Conservation (phyloP, 2,113 vertebrate genomes). For the Cephalopterus ornatus region DNA sequence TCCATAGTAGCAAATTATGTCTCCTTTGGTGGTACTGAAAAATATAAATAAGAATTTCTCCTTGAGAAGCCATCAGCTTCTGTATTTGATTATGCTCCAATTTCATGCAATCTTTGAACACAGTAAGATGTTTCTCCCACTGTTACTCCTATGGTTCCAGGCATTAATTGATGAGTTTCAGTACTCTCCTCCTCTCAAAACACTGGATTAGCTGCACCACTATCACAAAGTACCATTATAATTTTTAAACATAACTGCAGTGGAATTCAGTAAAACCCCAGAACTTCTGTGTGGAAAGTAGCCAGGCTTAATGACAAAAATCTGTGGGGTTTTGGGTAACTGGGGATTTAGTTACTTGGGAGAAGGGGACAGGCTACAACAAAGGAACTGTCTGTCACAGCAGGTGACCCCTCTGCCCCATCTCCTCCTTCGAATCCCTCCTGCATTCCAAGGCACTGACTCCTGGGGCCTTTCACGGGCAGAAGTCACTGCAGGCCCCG, state of each 20-base stretch:
- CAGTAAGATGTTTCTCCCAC: constrained; percentile 1
- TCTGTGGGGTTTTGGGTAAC: background rate
- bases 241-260: background rate
- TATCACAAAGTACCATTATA: background rate
- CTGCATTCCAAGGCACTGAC: background rate
- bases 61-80: constrained; percentile 44
- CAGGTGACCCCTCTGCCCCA: background rate
- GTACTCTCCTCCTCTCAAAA: background rate
- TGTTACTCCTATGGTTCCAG: background rate
- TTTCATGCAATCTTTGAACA: constrained; percentile 3
- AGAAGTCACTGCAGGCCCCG: background rate
- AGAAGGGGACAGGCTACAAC: background rate
- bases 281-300: background rate
- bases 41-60: constrained; percentile 49
- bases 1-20: constrained; percentile 96
- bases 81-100: constrained; percentile 38
- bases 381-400: background rate
- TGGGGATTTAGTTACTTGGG: background rate
- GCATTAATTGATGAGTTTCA: background rate
- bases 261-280: background rate
- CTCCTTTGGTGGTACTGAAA: constrained; percentile 86
- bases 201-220: background rate
- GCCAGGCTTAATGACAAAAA: background rate
- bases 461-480: background rate
- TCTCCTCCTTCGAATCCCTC: background rate